These are phyloP conservation scores for Pogona vitticeps DNA, from an alignment of 2,113 vertebrate species.

Conservation along the genomic window DNA sequence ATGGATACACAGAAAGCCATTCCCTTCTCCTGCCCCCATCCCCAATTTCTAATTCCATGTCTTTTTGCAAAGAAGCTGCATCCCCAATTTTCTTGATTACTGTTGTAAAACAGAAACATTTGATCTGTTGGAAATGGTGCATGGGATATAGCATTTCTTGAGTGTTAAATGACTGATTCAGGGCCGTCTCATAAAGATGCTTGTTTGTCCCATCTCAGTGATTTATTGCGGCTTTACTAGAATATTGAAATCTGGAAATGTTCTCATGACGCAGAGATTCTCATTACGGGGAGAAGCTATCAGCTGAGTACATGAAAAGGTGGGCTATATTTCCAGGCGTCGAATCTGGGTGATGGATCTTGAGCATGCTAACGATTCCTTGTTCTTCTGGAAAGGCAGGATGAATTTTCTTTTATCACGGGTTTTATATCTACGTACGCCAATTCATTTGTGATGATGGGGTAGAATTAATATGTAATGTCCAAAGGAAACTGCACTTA, in stretches of 20 bases:
- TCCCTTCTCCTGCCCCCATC: too few species aligned
- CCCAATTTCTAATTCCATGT: constrained; percentile 9
- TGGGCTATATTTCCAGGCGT: constrained; percentile 47
- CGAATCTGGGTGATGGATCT: constrained; percentile 37
- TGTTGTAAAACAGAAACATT: constrained; percentile 12
- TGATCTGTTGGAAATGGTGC: constrained; percentile 25
- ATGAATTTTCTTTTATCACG: constrained; percentile 59
- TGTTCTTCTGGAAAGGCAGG: constrained; percentile 25
- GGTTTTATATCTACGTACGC: constrained; percentile 49
- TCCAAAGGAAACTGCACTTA: constrained; percentile 52
- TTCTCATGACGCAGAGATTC: constrained; percentile 50
- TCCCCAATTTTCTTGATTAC: constrained; percentile 18
- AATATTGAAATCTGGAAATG: constrained; percentile 60
- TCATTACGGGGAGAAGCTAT: constrained; percentile 56
- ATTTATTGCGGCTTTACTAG: constrained; percentile 59
- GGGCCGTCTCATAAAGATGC: constrained; percentile 23
- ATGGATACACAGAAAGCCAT: not conserved
- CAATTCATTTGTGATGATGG: constrained; percentile 60
- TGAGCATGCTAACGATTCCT: constrained; percentile 20
- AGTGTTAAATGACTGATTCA: constrained; percentile 35
- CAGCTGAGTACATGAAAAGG: constrained; percentile 53
- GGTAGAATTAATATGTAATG: constrained; percentile 63
- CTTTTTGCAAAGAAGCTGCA: constrained; percentile 32
- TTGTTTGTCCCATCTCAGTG: constrained; percentile 49
- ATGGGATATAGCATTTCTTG: not conserved